A percentile compares a stretch with the other conserved stretches of the same genome.
These are phyloP conservation scores for Clarias platycephalus DNA, from an alignment of 2,797 vertebrate genomes.

Conservation along the genomic window DNA sequence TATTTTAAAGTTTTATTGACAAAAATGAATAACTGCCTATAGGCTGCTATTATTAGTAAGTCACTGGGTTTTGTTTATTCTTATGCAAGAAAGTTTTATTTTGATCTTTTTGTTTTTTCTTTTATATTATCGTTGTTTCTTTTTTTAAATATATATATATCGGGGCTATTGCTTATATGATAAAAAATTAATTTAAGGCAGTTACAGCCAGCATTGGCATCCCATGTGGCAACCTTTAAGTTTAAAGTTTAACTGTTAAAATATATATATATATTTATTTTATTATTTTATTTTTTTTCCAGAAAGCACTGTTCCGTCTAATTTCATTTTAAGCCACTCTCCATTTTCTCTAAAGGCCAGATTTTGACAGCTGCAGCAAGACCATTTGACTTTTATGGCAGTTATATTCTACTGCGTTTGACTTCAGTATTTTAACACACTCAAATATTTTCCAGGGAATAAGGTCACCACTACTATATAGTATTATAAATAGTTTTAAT, in stretches of 20 bases:
- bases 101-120: too few species aligned
- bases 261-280: too few species aligned
- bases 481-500: conserved; percentile 23
- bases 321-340: background rate
- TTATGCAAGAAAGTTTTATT: background rate
- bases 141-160: too few species aligned
- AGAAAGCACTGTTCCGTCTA: background rate
- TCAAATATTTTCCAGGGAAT: conserved; percentile 4
- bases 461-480: conserved; percentile 23
- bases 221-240: background rate
- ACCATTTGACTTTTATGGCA: conserved; percentile 22
- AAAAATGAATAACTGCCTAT: background rate
- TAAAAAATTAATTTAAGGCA: background rate
- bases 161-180: too few species aligned
- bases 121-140: too few species aligned
- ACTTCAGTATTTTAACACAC: conserved; percentile 54
- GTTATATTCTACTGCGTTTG: conserved; percentile 48
- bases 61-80: background rate
- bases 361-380: conserved; percentile 46
- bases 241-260: background rate
- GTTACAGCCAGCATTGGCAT: background rate
- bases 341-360: conserved; percentile 24
- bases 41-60: background rate
- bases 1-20: background rate
- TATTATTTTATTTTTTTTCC: background rate